These are phyloP conservation scores for Oreochromis grahami DNA, from an alignment of 2,797 vertebrate species.

Conservation along the genomic window DNA sequence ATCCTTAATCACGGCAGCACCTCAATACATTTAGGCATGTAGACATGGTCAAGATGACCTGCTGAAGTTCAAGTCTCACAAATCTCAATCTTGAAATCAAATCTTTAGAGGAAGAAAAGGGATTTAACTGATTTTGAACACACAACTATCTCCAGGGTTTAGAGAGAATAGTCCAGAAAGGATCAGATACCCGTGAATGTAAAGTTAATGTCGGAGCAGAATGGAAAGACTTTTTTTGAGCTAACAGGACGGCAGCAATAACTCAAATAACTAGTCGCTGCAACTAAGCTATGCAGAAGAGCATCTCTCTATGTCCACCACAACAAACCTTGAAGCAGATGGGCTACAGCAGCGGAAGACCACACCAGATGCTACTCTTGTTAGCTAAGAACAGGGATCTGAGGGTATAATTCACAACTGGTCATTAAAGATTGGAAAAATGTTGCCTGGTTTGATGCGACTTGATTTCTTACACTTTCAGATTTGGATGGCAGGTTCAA, in stretches of 20 bases:
- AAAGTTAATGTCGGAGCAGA: neutral
- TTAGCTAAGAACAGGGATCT: neutral
- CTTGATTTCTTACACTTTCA: neutral
- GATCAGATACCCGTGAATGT: neutral
- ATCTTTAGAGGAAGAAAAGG: neutral
- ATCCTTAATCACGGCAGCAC: rapidly evolving
- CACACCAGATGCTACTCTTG: neutral
- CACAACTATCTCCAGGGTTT: neutral
- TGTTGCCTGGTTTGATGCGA: neutral
- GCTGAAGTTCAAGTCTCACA: neutral
- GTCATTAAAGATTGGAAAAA: neutral
- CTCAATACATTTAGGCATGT: rapidly evolving
- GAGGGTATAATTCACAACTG: neutral
- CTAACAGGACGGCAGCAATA: neutral
- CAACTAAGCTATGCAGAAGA: neutral
- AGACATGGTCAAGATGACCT: neutral
- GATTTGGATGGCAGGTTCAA: neutral
- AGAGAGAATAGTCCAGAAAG: neutral
- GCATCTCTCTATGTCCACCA: neutral
- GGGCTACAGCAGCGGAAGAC: neutral
- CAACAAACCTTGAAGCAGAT: neutral
- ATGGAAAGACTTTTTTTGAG: neutral
- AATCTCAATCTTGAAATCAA: neutral
- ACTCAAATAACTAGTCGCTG: neutral
- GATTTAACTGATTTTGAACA: neutral